A percentile compares a stretch with the other conserved stretches of the same genome.
These are phyloP conservation scores for Nematolebias whitei DNA, from an alignment of 2,113 vertebrate genomes.

Conservation along the genomic window DNA sequence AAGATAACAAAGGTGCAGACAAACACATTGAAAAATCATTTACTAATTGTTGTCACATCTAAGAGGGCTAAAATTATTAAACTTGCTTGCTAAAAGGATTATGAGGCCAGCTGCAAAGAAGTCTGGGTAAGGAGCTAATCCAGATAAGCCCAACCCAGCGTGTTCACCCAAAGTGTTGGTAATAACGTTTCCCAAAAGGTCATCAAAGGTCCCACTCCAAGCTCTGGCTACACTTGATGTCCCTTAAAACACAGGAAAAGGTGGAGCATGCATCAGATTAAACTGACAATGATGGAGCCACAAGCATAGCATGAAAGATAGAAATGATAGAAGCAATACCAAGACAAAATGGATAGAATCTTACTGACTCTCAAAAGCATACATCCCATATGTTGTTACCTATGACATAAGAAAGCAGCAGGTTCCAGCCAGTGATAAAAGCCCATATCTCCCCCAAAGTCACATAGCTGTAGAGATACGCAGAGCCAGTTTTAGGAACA, in stretches of 20 bases:
- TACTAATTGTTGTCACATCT: background rate
- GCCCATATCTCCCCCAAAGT: conserved; percentile 88
- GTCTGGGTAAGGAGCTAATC: conserved; percentile 85
- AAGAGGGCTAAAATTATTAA: background rate
- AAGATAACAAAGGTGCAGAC: background rate
- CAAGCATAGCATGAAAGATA: too few species aligned
- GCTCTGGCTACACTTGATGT: conserved; percentile 86
- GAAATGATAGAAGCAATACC: too few species aligned
- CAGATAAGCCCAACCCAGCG: conserved; percentile 73
- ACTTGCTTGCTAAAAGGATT: conserved; percentile 81
- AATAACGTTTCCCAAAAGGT: conserved; percentile 82
- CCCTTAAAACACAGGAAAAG: conserved; percentile 60
- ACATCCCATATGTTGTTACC: conserved; percentile 69
- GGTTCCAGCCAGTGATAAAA: conserved; percentile 87
- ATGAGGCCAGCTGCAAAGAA: conserved; percentile 85
- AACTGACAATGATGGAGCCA: background rate
- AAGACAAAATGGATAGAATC: too few species aligned
- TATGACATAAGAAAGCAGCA: conserved; percentile 87
- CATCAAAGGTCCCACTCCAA: conserved; percentile 88
- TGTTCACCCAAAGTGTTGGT: conserved; percentile 70
- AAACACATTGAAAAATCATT: background rate
- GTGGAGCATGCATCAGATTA: background rate
- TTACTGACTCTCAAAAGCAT: background rate
- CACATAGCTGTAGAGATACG: conserved; percentile 89
- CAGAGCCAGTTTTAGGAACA: conserved; percentile 85